Base-by-base conservation (phyloP, 2,888 invertebrate species). In the Drosophila sordidapex region DNA sequence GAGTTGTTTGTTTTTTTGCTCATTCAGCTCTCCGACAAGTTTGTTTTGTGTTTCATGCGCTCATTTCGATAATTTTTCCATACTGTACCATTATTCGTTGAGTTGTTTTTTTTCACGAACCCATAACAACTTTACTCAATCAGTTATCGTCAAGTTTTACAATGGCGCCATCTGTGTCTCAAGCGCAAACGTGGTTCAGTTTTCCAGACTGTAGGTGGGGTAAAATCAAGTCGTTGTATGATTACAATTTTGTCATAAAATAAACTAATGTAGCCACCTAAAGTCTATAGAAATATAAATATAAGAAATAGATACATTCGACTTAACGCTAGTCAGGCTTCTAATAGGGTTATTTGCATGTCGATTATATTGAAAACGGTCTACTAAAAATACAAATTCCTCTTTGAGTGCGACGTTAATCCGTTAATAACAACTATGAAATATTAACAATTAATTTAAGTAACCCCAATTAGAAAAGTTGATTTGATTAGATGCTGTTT, bases 81-180 rank as follows among this genome's bases (percentile, higher is more conserved):
- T 4, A 7, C 27, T 27, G 49, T 51, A 6, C 15, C n/a, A n/a
- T n/a, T n/a, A 29, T 51, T 51, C 29, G 51, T 18, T 51, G 11
- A 51, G n/a, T 29, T 51, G n/a, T 13, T 29, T 27, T 29, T 27
- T 51, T 29, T 51, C n/a, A 51, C n/a, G 18, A 51, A 51, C 29
- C 46, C 21, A 21, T 43, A 21, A 5, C 15, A 18, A 29, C 6
- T 51, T 29, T 51, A 11, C 4, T 13, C 27, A 51, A 11, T n/a
- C 18, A 18, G 18, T 11, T 56, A 8, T 46, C 2, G 21, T 46
- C 27, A 35, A 33, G 8, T 21, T 18, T 25, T 25, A 25, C 8
- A 4, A 5, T 58, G 15, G 53, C 67, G 53, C 67, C 69, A 27
- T 69, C 69, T 69, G 18, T 58, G 21, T n/a, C 1, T 69, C 36